phyloP scores from a whole-genome alignment of 2,888 invertebrate species.

The Amiota minor region DNA sequence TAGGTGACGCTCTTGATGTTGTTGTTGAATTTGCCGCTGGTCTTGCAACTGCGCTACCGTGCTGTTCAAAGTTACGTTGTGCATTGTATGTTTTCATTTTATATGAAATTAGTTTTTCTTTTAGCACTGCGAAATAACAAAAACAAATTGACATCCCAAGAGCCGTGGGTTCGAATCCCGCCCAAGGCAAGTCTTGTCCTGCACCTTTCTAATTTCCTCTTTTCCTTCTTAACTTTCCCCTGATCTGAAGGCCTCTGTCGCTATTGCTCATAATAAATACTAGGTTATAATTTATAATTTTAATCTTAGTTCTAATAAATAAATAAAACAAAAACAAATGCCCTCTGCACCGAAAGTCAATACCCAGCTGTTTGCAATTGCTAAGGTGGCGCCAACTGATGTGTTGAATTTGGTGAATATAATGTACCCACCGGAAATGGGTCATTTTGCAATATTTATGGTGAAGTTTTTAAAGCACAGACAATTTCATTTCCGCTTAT shows the following conservation, averaged over 20 bases:
- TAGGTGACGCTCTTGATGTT: conserved; percentile 2
- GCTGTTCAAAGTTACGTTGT: conserved; percentile 48
- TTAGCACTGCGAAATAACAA: conserved; percentile 22
- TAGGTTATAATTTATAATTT: no score
- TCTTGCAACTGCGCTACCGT: conserved; percentile 31
- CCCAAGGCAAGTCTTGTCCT: no score
- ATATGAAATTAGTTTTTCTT: conserved; percentile 40
- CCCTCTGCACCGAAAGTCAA: conserved; percentile 30
- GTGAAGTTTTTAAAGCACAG: conserved; percentile 8
- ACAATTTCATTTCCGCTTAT: conserved; percentile 12
- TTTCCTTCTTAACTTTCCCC: no score
- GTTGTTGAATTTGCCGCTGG: conserved; percentile 29
- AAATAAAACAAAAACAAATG: no score
- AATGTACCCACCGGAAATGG: neutral
- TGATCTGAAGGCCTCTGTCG: no score
- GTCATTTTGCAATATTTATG: neutral
- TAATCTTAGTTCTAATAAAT: no score
- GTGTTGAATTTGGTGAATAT: neutral
- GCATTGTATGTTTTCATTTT: conserved; percentile 42
- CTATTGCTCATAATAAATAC: no score
- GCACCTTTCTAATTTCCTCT: no score
- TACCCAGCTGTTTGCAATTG: conserved; percentile 48
- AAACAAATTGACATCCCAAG: no score
- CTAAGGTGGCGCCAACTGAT: neutral
- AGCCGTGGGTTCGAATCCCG: no score